Base-by-base conservation (phyloP, 2,113 vertebrate species). In the Excalfactoria chinensis region DNA sequence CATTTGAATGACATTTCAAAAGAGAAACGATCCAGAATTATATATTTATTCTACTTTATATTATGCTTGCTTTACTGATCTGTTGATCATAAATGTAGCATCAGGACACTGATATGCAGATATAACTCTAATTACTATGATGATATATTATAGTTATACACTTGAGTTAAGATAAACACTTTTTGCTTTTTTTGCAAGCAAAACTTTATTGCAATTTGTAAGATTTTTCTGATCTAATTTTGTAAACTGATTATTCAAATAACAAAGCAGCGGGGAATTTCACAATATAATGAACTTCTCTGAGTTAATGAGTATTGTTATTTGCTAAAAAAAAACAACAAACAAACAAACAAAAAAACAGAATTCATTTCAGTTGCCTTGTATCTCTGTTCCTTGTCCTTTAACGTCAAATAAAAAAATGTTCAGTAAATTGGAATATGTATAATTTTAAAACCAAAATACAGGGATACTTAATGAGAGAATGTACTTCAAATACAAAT, bases 221-320 rank as follows among this genome's bases (percentile, higher is more conserved):
- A 22, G 22, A 60, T 88, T 94, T 86, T 79, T 93, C n/a, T 87
- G 59, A 89, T 78, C 64, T 90, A 70, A 44, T 81, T 95, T 78
- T 51, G 46, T 30, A 90, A 93, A 86, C 34, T 63, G 55, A 66
- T 89, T 86, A 70, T 81, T 82, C 80, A 82, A 75, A 84, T 56
- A 86, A 80, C 40, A 90, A 90, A 94, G 34, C 79, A 86, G 15
- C 34, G 70, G 87, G 63, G 82, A 90, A 88, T 88, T 86, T n/a
- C 37, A 73, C n/a, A 84, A 67, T 78, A 37, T 76, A 95, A 91
- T 75, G 28, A 83, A 62, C 23, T 93, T 87, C 23, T 26, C 79
- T 43, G 23, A 59, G 17, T 62, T 93, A 95, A 90, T 66, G 37
- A 77, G 10, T 34, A 64, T 59, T 89, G 53, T 66, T 93, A 35